Conservation (phyloP, 2,113 vertebrate genomes). For the Melanostigma gelatinosum region DNA sequence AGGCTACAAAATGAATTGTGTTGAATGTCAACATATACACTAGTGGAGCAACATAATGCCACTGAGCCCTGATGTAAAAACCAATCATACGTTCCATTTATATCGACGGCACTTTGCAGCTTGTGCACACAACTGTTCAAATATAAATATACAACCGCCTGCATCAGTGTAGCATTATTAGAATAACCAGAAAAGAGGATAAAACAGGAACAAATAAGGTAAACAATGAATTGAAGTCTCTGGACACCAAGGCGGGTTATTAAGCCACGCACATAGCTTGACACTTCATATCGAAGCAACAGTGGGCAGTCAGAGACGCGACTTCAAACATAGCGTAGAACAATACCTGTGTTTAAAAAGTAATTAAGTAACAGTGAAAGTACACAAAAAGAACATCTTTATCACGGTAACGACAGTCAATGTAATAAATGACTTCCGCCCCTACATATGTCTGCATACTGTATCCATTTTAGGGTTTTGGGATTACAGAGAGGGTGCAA, state of each 20-base stretch:
- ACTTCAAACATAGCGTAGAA: not conserved
- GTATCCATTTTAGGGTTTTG: constrained; percentile 56
- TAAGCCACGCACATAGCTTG: not conserved
- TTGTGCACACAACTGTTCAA: not conserved
- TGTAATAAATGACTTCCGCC: not conserved
- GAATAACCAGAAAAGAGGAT: not conserved
- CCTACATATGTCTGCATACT: constrained; percentile 50
- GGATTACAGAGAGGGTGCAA: constrained; percentile 60
- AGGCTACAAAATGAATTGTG: not conserved
- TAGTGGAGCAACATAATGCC: not conserved
- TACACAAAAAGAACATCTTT: not conserved
- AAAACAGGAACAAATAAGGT: not conserved
- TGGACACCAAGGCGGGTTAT: not conserved
- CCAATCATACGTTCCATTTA: not conserved
- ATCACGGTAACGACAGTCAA: not conserved
- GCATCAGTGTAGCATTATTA: not conserved
- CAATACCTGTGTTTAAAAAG: not conserved
- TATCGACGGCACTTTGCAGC: not conserved
- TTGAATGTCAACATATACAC: not conserved
- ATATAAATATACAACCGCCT: not conserved
- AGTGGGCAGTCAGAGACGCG: not conserved
- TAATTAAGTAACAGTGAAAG: not conserved
- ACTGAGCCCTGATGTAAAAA: not conserved
- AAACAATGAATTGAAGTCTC: not conserved
- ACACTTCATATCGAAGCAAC: not conserved